Base-by-base conservation (phyloP, 2,888 invertebrate species). In the Imbricaverruca yamaguchii region DNA sequence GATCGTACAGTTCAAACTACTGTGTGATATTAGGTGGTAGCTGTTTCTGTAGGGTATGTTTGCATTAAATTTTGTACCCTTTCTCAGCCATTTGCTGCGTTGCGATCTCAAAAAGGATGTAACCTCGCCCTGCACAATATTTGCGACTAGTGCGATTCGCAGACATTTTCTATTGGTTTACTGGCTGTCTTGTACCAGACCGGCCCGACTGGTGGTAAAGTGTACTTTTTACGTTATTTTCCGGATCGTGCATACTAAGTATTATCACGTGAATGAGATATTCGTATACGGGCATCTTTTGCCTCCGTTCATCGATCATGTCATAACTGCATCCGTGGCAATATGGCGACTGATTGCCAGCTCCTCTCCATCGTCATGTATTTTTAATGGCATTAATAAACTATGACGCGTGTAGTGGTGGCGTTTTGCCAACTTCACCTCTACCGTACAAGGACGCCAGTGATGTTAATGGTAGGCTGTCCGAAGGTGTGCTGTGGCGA, bases 1-100 rank as follows among this genome's bases (percentile, higher is more conserved):
- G 74, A 74, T 74, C 74, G 74, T 74, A 74, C 74, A 74, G 74
- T 74, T 74, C 74, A 74, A 74, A 74, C 74, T 74, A 74, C 74
- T 74, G 74, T 74, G 74, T 74, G 74, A 74, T 74, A 74, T 74
- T 74, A 74, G 74, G 18, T 61, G 74, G 74, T 74, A 74, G 74
- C 53, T 74, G 53, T 74, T 53, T 74, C 74, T 74, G 74, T 74
- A 74, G 74, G 74, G 74, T 74, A 74, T 74, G 74, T 74, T 74
- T 74, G 53, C 74, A 74, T 39, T 74, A 74, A 74, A 74, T 74
- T 74, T 74, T 74, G 74, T 74, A 74, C 74, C 74, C 74, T 74
- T 74, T 74, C 74, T 74, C 74, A 15, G 53, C 18, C 74, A 74
- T 74, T 74, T 74, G 53, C 74, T 74, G 74, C 74, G 74, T 74